Conservation (phyloP, 2,113 vertebrate genomes). For the Dinomys branickii region DNA sequence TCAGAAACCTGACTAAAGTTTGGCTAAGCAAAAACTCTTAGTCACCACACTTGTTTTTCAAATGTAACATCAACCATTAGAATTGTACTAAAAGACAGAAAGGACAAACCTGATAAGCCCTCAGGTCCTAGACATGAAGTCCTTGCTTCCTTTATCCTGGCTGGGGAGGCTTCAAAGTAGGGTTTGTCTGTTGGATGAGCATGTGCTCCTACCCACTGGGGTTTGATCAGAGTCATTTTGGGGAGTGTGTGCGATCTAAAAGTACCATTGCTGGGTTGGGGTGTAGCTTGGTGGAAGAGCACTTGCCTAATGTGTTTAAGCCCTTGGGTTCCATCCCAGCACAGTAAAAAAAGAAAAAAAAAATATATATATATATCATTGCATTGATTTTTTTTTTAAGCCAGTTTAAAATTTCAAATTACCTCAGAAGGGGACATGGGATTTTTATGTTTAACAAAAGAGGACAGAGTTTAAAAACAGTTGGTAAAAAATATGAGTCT, state of each 20-base stretch:
- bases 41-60: background rate
- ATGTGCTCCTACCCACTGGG: background rate
- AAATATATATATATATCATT: too few relatives aligned
- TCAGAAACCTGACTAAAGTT: background rate
- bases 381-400: background rate
- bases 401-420: slow-evolving; percentile 31
- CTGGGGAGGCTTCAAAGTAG: background rate
- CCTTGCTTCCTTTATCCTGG: background rate
- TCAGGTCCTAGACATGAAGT: background rate
- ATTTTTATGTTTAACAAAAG: background rate
- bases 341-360: background rate
- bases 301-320: background rate
- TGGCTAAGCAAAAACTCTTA: background rate
- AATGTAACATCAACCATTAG: background rate
- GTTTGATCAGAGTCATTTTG: background rate
- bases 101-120: background rate
- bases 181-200: background rate
- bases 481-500: background rate
- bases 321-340: background rate
- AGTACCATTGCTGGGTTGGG: background rate
- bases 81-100: background rate
- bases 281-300: background rate
- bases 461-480: background rate
- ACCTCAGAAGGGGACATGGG: background rate
- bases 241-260: background rate